Evolutionary conservation across 2,797 vertebrate genomes (phyloP).

Genomic region (Tiaroga cobitis): DNA sequence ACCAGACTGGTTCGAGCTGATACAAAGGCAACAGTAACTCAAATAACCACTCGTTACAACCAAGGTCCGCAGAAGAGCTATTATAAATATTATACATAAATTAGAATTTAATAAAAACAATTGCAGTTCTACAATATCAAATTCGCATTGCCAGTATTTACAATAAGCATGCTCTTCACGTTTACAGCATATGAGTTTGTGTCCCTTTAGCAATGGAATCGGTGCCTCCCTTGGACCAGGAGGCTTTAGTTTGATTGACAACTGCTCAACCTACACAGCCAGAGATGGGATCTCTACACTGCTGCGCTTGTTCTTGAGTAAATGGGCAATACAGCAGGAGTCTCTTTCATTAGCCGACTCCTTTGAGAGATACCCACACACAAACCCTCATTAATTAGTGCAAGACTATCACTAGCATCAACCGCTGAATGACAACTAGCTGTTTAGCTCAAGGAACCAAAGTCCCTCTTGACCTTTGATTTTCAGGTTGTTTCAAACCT

Average conservation of each 20-base stretch:
- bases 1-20: too few relatives aligned
- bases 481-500: neutral
- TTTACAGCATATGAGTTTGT: neutral
- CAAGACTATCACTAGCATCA: conserved; percentile 22
- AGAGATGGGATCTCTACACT: conserved; percentile 22
- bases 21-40: too few relatives aligned
- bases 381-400: conserved; percentile 36
- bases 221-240: neutral
- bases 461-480: neutral
- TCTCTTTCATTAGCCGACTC: conserved; percentile 38
- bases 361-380: conserved; percentile 31
- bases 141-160: neutral
- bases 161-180: neutral
- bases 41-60: too few relatives aligned
- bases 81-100: neutral
- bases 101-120: neutral
- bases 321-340: conserved; percentile 44
- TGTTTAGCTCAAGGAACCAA: neutral
- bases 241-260: conserved; percentile 44
- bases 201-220: conserved; percentile 1
- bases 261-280: conserved; percentile 24
- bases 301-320: conserved; percentile 18
- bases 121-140: neutral
- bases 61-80: too few relatives aligned
- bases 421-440: conserved; percentile 30